Base-by-base conservation (phyloP, 2,797 vertebrate genomes). In the Pipistrellus kuhlii region DNA sequence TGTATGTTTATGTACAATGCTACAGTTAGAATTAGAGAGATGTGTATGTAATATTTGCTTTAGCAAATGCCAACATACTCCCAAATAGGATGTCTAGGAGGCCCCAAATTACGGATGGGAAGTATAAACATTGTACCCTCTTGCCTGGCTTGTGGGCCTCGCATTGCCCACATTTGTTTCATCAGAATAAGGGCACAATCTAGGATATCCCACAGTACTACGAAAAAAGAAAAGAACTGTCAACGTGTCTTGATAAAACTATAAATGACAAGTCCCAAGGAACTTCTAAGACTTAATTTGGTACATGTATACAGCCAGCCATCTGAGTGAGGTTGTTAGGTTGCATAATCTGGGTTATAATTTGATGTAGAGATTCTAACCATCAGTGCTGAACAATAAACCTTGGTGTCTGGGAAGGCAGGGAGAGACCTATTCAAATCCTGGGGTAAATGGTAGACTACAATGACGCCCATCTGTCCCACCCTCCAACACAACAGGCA, bases 1-100 rank as follows among this genome's bases (percentile, higher is more conserved):
- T 88, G 73, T 73, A 20, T 62, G 13, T 78, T 69, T 83, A 35
- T 87, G 14, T 66, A 77, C 25, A 83, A 6, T 7, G 69, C 85
- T 88, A 6, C 25, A 38, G 25, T 53, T 78, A 81, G 71, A 94
- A 68, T 91, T 13, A 93, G 71, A 85, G 62, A 94, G 21, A n/a
- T 66, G n/a, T 55, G 68, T 78, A 4, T 76, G 13, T 88, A 38
- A 55, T 82, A 82, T 44, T 62, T 90, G 85, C 71, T 44, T 82
- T 73, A 90, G 15, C 38, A 82, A 90, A 92, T 38, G 59, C 77
- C 6, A 72, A 1, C 51, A 41, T 84, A 76, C 38, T 93, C 64
- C 44, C n/a, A 78, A 77, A 23, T 44, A 75, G 57, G 5, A 21
- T 81, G 51, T 69, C 23, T 85, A 15, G 25, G 69, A 62, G 72